Evolutionary conservation across 1,140 invertebrate species (phyloP), one percentile per base, ranked within the genome.

Genomic region (Samia ricini): DNA sequence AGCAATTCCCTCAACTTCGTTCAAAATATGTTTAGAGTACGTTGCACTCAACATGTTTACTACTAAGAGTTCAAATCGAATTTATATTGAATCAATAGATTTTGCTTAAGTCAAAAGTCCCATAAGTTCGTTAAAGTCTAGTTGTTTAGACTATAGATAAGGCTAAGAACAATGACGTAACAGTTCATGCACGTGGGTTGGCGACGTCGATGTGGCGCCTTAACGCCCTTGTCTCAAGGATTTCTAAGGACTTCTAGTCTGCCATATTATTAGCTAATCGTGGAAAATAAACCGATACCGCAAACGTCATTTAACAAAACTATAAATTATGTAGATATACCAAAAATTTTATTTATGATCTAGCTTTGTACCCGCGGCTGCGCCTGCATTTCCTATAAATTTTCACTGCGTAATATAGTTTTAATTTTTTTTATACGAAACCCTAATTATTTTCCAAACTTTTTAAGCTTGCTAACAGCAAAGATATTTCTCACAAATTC

Each of bases 191-290:
- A n/a, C 23, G 23, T 54, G 51, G 15, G 51, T 22, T 57, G 26
- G 26, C n/a, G 56, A 36, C 56, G 29, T 19, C 29, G 15, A 20
- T 24, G 10, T 7, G 56, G 26, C 56, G 56, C 56, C 56, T 20
- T 15, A 18, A 18, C 19, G 56, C 20, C 56, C 56, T 57, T 57
- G 56, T n/a, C 20, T 36, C 56, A 57, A 57, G 56, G 56, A 57
- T 29, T 21, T 36, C 22, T 15, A 4, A 15, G 52, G 52, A 55
- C 52, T 55, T 24, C 4, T 10, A 59, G 55, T 15, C 26, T 56
- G 56, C 29, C 33, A 33, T 62, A 59, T 48, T 66, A 66, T 66
- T 62, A 66, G 55, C 54, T 57, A n/a, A n/a, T n/a, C n/a, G n/a
- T n/a, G n/a, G n/a, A n/a, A n/a, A n/a, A n/a, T n/a, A n/a, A n/a